These are phyloP conservation scores for Pluvialis apricaria DNA, from an alignment of 2,113 vertebrate species.

Conservation along the genomic window DNA sequence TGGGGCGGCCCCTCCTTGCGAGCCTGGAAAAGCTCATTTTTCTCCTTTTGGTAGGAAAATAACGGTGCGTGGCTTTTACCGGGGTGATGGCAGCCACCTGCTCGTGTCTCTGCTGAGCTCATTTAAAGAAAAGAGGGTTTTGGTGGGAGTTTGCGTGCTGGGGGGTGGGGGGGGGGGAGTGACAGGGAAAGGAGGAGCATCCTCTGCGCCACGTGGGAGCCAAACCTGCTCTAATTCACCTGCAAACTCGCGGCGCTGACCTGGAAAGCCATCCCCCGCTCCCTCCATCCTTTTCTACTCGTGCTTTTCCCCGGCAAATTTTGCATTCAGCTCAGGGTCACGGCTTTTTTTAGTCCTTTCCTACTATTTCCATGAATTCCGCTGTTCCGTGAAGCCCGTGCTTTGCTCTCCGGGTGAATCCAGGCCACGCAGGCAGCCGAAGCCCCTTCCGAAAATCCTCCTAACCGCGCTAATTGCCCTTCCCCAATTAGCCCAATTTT, in stretches of 20 bases:
- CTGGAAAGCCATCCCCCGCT: background rate
- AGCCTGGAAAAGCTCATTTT: background rate
- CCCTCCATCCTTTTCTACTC: rapidly evolving
- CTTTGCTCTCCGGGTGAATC: background rate
- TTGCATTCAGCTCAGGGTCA: background rate
- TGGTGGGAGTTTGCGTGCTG: background rate
- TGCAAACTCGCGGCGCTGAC: background rate
- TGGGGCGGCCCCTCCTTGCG: rapidly evolving
- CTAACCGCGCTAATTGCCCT: background rate
- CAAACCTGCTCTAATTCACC: background rate
- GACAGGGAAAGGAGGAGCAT: background rate
- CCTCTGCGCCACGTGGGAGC: background rate
- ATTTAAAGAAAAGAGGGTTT: background rate
- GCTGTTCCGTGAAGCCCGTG: rapidly evolving
- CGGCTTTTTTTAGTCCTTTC: background rate
- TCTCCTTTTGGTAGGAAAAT: background rate
- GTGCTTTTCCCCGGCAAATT: background rate
- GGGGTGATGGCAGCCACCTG: background rate
- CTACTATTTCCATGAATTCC: background rate
- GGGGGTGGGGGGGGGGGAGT: too few species aligned
- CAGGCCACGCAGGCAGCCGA: background rate
- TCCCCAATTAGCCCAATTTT: constrained; percentile 19
- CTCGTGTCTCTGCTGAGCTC: background rate
- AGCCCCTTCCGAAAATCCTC: background rate
- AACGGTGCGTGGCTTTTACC: rapidly evolving